These are phyloP conservation scores for Thunnus maccoyii DNA, from an alignment of 2,113 vertebrate genomes.

Conservation along the genomic window DNA sequence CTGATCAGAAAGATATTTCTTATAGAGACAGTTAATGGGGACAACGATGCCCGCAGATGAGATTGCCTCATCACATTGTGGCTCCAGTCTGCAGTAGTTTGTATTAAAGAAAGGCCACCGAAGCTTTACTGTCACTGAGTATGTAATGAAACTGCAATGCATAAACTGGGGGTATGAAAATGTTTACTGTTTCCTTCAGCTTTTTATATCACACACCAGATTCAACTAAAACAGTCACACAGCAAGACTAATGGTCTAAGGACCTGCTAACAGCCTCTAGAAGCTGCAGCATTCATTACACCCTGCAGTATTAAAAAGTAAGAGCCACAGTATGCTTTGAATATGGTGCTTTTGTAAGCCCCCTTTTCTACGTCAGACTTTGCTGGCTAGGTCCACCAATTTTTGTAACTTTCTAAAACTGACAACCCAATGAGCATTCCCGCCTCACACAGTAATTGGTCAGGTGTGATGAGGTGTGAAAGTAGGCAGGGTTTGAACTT, in stretches of 20 bases:
- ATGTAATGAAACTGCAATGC: slow-evolving; percentile 9
- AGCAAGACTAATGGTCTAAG: not conserved
- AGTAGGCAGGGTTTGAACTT: too few relatives aligned
- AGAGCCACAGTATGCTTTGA: not conserved
- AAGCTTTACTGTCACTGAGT: slow-evolving; percentile 12
- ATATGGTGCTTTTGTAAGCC: not conserved
- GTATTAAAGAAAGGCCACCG: slow-evolving; percentile 24
- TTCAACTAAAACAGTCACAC: slow-evolving; percentile 10
- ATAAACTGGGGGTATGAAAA: not conserved
- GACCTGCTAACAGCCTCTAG: not conserved
- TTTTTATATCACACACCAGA: not conserved
- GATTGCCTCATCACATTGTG: slow-evolving; percentile 55
- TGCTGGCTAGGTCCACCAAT: too few relatives aligned
- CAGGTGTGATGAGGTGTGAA: too few relatives aligned
- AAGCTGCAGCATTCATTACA: not conserved
- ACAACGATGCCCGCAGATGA: slow-evolving; percentile 49
- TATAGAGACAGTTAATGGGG: slow-evolving; percentile 55
- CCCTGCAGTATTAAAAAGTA: not conserved
- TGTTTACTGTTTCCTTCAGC: slow-evolving; percentile 4
- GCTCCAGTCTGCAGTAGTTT: slow-evolving; percentile 31
- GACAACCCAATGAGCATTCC: too few relatives aligned
- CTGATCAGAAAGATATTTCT: slow-evolving; percentile 68
- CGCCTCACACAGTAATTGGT: too few relatives aligned
- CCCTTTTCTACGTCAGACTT: too few relatives aligned
- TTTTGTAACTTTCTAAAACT: too few relatives aligned